These are phyloP conservation scores for Coregonus ussuriensis DNA, from an alignment of 2,797 vertebrate species.

Conservation along the genomic window DNA sequence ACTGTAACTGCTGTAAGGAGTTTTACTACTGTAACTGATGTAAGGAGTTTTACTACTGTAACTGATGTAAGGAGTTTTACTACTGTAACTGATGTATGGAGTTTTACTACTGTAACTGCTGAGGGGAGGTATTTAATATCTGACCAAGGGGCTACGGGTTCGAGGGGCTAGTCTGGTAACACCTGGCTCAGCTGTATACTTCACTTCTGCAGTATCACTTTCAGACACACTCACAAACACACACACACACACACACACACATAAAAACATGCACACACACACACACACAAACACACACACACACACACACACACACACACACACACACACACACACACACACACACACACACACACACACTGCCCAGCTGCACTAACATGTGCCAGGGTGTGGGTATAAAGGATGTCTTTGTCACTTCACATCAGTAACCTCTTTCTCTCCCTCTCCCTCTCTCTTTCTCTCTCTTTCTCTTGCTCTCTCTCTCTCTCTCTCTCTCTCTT, in stretches of 20 bases:
- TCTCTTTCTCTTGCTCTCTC: not conserved
- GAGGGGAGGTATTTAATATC: too few relatives aligned
- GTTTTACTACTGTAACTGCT: too few relatives aligned
- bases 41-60: too few relatives aligned
- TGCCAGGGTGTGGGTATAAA: conserved; percentile 25
- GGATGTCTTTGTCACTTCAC: conserved; percentile 27
- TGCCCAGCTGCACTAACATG: conserved; percentile 18
- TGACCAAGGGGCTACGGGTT: too few relatives aligned
- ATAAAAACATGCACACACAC: not conserved
- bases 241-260: too few relatives aligned
- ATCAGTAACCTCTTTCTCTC: conserved; percentile 8
- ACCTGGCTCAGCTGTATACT: not conserved
- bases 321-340: not conserved
- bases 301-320: too few relatives aligned
- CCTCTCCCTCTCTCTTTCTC: not conserved
- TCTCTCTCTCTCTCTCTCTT: not conserved
- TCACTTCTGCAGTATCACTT: not conserved
- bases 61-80: too few relatives aligned
- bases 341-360: not conserved
- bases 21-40: too few relatives aligned
- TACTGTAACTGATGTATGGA: too few relatives aligned
- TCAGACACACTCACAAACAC: too few relatives aligned
- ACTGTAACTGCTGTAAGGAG: too few relatives aligned
- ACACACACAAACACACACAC: not conserved
- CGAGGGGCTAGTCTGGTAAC: too few relatives aligned